phyloP scores from a whole-genome alignment of 2,888 invertebrate genomes.

The Calephelis perditalis region DNA sequence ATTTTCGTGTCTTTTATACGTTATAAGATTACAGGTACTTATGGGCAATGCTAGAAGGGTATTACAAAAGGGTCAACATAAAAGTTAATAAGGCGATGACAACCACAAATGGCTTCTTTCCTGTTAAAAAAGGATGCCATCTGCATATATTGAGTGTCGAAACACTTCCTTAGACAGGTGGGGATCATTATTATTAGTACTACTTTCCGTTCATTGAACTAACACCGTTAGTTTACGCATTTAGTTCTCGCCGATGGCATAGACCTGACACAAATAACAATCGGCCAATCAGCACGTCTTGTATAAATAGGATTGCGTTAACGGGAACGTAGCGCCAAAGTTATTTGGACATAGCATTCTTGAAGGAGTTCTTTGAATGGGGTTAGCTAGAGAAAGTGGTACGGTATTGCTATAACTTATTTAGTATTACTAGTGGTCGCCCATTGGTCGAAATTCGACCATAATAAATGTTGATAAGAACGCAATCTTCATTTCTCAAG shows the following conservation, averaged over 20 bases:
- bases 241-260: constrained; percentile 57
- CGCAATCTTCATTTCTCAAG: too few relatives aligned
- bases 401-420: too few relatives aligned
- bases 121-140: constrained; percentile 41
- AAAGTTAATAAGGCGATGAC: constrained; percentile 1
- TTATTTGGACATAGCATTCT: constrained; percentile 9
- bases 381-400: neutral
- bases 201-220: constrained; percentile 72
- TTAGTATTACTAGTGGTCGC: too few relatives aligned
- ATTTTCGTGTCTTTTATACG: too few relatives aligned
- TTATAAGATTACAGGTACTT: too few relatives aligned
- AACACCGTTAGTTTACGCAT: constrained; percentile 73
- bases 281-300: constrained; percentile 47
- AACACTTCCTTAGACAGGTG: constrained; percentile 61
- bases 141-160: constrained; percentile 38
- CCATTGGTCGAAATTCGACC: too few relatives aligned
- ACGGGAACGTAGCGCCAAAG: constrained; percentile 33
- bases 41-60: constrained; percentile 2
- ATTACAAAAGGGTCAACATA: neutral
- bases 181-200: constrained; percentile 64
- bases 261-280: constrained; percentile 73
- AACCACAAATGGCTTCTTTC: constrained; percentile 30
- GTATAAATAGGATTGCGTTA: constrained; percentile 41
- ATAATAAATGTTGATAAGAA: too few relatives aligned
- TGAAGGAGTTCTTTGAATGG: constrained; percentile 11